These are phyloP conservation scores for Aphidius colemani DNA, from an alignment of 2,888 invertebrate genomes.

Conservation along the genomic window DNA sequence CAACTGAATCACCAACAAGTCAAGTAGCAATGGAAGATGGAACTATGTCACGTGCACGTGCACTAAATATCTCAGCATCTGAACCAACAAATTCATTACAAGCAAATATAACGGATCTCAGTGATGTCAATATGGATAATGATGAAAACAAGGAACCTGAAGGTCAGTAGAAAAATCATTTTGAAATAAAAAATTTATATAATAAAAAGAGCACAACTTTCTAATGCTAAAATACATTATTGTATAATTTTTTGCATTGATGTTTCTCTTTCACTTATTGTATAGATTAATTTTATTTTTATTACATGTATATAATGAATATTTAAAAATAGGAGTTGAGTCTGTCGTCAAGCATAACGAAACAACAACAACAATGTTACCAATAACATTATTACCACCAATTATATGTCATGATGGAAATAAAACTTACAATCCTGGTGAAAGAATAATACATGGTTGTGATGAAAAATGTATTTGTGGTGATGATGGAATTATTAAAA, in stretches of 20 bases:
- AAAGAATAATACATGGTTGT: slow-evolving; percentile 74
- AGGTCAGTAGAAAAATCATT: slow-evolving; percentile 40
- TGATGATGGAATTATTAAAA: slow-evolving; percentile 66
- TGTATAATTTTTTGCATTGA: background rate
- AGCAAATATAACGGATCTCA: slow-evolving; percentile 67
- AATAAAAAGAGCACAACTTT: background rate
- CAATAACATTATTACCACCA: slow-evolving; percentile 34
- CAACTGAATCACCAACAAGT: slow-evolving; percentile 15
- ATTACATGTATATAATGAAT: background rate
- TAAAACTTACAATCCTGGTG: slow-evolving; percentile 66
- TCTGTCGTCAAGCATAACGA: slow-evolving; percentile 48
- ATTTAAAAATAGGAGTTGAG: slow-evolving; percentile 44
- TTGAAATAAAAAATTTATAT: background rate
- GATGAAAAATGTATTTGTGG: slow-evolving; percentile 78
- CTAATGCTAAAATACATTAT: background rate
- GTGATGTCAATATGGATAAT: slow-evolving; percentile 75
- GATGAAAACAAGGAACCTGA: slow-evolving; percentile 64
- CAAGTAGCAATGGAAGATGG: slow-evolving; percentile 28
- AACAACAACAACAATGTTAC: slow-evolving; percentile 39
- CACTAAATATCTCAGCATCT: slow-evolving; percentile 50
- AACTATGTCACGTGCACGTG: slow-evolving; percentile 45
- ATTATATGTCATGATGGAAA: slow-evolving; percentile 45
- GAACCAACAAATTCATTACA: slow-evolving; percentile 54
- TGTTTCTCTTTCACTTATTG: background rate
- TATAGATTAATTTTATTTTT: background rate